phyloP scores from a whole-genome alignment of 2,797 vertebrate species.

The Coregonus ussuriensis region DNA sequence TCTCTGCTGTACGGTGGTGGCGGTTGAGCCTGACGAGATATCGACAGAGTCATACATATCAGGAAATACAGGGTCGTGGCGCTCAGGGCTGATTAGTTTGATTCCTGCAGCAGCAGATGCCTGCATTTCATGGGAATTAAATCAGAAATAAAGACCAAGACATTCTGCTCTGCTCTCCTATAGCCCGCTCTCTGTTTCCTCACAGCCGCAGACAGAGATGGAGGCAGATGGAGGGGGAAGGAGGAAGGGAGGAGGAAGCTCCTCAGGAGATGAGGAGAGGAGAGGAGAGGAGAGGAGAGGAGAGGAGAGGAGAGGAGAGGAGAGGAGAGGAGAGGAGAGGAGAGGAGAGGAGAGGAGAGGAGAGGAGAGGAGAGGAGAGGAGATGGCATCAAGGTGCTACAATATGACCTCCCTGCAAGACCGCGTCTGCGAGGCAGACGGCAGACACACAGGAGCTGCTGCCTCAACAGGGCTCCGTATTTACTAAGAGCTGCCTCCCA shows the following conservation, averaged over 20 bases:
- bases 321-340: not conserved
- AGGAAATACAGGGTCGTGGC: conserved; percentile 13
- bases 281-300: not conserved
- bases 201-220: conserved; percentile 39
- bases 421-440: conserved; percentile 50
- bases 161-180: conserved; percentile 24
- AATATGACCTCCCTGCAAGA: conserved; percentile 55
- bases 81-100: conserved; percentile 21
- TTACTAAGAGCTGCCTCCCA: conserved; percentile 81
- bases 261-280: conserved; percentile 22
- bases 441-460: conserved; percentile 58
- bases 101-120: conserved; percentile 26
- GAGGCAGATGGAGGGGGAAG: conserved; percentile 41
- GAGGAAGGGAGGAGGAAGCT: conserved; percentile 31
- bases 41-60: conserved; percentile 1
- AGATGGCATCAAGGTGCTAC: conserved; percentile 46
- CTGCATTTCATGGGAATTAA: conserved; percentile 41
- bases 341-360: conserved; percentile 37
- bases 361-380: conserved; percentile 5
- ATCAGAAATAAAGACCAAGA: conserved; percentile 27
- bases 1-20: not conserved
- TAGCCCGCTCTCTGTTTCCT: conserved; percentile 33
- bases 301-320: not conserved
- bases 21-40: not conserved
- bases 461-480: conserved; percentile 79